Evolutionary conservation across 2,888 invertebrate species (phyloP).

Genomic region (Merodon equestris): DNA sequence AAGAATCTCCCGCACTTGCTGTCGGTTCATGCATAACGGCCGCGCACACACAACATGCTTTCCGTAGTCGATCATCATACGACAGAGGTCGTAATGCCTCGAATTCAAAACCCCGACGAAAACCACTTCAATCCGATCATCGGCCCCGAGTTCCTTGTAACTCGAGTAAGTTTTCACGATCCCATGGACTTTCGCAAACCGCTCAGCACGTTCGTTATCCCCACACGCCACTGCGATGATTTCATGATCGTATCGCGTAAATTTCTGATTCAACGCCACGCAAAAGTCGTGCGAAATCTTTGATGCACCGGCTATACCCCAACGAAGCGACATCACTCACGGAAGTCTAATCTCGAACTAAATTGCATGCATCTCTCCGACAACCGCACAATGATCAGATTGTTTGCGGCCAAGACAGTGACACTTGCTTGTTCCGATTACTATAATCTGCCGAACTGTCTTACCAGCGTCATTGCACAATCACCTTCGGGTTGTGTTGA

Average conservation of each 20-base stretch:
- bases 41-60: slow-evolving; percentile 94
- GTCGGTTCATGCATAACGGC: slow-evolving; percentile 87
- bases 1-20: slow-evolving; percentile 84
- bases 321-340: slow-evolving; percentile 79
- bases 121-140: slow-evolving; percentile 88
- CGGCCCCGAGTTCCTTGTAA: slow-evolving; percentile 86
- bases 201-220: slow-evolving; percentile 83
- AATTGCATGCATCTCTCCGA: no score
- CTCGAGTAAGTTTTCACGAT: slow-evolving; percentile 85
- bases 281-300: slow-evolving; percentile 91
- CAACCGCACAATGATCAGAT: slow-evolving; percentile 23
- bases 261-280: slow-evolving; percentile 82
- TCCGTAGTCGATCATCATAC: slow-evolving; percentile 86
- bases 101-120: slow-evolving; percentile 88
- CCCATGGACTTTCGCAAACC: slow-evolving; percentile 85
- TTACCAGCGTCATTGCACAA: background rate
- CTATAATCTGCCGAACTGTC: background rate
- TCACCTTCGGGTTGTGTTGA: background rate
- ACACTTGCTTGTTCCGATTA: background rate
- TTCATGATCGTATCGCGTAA: slow-evolving; percentile 83
- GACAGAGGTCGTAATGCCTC: slow-evolving; percentile 84
- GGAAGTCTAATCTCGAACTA: no score
- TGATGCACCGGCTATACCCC: slow-evolving; percentile 91
- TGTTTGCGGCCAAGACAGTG: slow-evolving; percentile 35
- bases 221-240: slow-evolving; percentile 88